Base-by-base conservation (phyloP, 2,888 invertebrate species). In the Drosophila lutescens region DNA sequence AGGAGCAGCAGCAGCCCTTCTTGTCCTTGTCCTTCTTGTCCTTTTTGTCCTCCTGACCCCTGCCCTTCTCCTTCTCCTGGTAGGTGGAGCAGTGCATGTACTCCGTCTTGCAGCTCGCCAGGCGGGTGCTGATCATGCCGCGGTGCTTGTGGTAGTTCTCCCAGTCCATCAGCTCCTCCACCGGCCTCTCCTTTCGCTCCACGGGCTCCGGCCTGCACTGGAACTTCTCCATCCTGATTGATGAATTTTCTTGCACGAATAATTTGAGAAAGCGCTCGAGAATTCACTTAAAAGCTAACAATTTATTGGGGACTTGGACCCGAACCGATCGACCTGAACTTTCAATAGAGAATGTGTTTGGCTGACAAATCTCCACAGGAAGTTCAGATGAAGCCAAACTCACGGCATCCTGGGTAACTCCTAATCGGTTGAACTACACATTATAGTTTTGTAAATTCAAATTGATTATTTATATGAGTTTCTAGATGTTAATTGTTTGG, bases 261-360 rank as follows among this genome's bases (percentile, higher is more conserved):
- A 71, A 71, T 71, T 72, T 73, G 3, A 60, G 49, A 44, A 43
- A 58, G 38, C 34, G 12, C 50, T 23, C 40, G 47, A 55, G 49
- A 57, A 67, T 54, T 72, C 58, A 74, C 79, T 76, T 40, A 53
- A 55, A 61, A 43, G 50, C 49, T 43, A 43, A 51, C 46, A 82
- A 85, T 76, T 83, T 85, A 41, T 67, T 70, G 32, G 51, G 38
- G 32, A 65, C 66, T 56, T 46, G 62, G 67, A 70, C 80, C 86
- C 67, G 68, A 74, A 72, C 65, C 73, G 72, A 73, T 71, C 83
- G 66, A 77, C 70, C 69, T 66, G 72, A 83, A 85, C 65, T 73
- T 71, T 74, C 75, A 82, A 78, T 78, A 80, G 83, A 82, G 75
- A 76, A 63, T 83, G 78, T 63, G 7, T 23, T 5, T 2, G 12